Conservation (phyloP, 1,140 invertebrate genomes). For the Ips nitidus region DNA sequence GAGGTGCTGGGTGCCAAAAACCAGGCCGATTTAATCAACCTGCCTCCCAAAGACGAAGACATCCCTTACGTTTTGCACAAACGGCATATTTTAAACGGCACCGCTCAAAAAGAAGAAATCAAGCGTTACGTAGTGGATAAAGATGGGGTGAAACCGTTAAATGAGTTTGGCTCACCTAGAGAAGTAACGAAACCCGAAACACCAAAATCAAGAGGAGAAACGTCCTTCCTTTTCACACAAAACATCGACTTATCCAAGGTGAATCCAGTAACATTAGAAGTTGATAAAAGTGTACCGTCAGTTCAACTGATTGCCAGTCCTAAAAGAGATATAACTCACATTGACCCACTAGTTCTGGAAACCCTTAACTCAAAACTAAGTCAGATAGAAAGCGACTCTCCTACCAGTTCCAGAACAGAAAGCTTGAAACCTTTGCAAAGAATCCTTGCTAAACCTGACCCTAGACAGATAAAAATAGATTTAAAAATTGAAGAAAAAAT, state of each 20-base stretch:
- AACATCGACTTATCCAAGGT: slow-evolving; percentile 71
- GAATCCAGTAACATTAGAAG: slow-evolving; percentile 67
- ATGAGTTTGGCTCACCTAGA: slow-evolving; percentile 16
- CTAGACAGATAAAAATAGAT: slow-evolving; percentile 52
- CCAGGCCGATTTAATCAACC: slow-evolving; percentile 52
- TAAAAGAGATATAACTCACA: slow-evolving; percentile 66
- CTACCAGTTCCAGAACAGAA: slow-evolving; percentile 67
- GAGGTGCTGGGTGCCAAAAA: slow-evolving; percentile 51
- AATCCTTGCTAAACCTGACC: slow-evolving; percentile 42
- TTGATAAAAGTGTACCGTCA: slow-evolving; percentile 62
- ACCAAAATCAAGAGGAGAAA: slow-evolving; percentile 50
- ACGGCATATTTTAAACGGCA: slow-evolving; percentile 79
- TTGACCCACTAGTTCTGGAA: slow-evolving; percentile 66
- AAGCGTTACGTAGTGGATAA: slow-evolving; percentile 25
- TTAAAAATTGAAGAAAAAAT: slow-evolving; percentile 34
- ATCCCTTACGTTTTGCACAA: slow-evolving; percentile 83
- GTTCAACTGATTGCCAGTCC: slow-evolving; percentile 65
- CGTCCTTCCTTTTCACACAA: slow-evolving; percentile 65
- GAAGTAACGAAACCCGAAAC: slow-evolving; percentile 19
- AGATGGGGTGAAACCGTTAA: slow-evolving; percentile 10
- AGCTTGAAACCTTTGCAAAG: slow-evolving; percentile 62
- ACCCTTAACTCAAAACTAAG: slow-evolving; percentile 70
- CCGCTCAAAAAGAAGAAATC: slow-evolving; percentile 57
- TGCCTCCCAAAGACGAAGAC: slow-evolving; percentile 62
- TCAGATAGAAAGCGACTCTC: slow-evolving; percentile 71